phyloP scores from a whole-genome alignment of 2,888 invertebrate species.

The Nymphalis c-album region DNA sequence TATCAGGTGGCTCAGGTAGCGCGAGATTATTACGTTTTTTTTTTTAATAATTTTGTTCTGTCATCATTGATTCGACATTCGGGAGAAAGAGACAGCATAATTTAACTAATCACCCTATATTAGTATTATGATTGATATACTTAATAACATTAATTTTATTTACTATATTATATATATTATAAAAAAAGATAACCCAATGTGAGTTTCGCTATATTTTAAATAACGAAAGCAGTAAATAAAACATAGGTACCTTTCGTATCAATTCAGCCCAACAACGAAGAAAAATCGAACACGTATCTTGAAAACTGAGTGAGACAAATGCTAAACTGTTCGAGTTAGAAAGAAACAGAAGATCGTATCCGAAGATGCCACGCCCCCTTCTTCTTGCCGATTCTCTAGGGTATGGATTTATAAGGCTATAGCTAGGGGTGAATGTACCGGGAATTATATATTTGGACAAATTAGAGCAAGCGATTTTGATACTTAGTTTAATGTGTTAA shows the following conservation, averaged over 20 bases:
- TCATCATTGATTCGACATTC: too few species aligned
- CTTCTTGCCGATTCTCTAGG: slow-evolving; percentile 42
- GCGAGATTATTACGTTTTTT: too few species aligned
- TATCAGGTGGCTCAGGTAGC: too few species aligned
- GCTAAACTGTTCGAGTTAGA: slow-evolving; percentile 37
- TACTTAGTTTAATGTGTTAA: slow-evolving; percentile 14
- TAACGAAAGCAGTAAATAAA: slow-evolving; percentile 18
- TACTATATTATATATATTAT: too few species aligned
- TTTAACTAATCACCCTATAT: too few species aligned
- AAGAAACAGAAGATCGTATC: slow-evolving; percentile 37
- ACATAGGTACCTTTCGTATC: slow-evolving; percentile 29
- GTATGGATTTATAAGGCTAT: slow-evolving; percentile 36
- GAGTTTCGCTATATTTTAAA: not conserved
- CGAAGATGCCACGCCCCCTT: slow-evolving; percentile 44
- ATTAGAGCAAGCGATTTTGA: slow-evolving; percentile 26
- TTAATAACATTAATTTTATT: too few species aligned
- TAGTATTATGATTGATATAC: too few species aligned
- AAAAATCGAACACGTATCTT: slow-evolving; percentile 40
- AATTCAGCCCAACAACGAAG: slow-evolving; percentile 31
- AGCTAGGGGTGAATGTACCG: slow-evolving; percentile 33
- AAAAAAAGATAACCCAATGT: too few species aligned
- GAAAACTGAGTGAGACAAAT: slow-evolving; percentile 37
- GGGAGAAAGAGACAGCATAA: too few species aligned
- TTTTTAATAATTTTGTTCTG: too few species aligned
- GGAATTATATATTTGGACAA: slow-evolving; percentile 34